phyloP scores from a whole-genome alignment of 2,888 invertebrate genomes.

The Lydus trimaculatus region DNA sequence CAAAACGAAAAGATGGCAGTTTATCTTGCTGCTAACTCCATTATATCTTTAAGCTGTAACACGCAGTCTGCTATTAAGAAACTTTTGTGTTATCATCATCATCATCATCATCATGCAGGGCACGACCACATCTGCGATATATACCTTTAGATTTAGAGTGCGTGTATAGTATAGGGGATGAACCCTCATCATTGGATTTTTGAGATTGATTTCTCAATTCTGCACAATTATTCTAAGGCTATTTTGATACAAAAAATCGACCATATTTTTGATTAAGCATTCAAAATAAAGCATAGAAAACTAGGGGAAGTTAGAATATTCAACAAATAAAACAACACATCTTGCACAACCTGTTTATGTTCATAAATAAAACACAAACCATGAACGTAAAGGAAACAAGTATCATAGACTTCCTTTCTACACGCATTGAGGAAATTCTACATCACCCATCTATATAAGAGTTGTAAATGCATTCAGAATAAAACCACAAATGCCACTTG shows the following conservation, averaged over 20 bases:
- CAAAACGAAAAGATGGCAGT: not conserved
- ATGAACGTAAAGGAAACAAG: conserved; percentile 40
- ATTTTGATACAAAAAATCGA: conserved; percentile 20
- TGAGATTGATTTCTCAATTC: conserved; percentile 40
- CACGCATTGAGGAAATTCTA: no score
- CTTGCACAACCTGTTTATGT: conserved; percentile 5
- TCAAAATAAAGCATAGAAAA: not conserved
- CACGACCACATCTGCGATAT: conserved; percentile 41
- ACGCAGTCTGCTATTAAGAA: conserved; percentile 37
- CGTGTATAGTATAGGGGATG: conserved; percentile 20
- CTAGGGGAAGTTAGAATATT: no score
- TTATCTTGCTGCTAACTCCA: conserved; percentile 17
- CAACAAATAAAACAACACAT: no score
- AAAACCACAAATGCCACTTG: not conserved
- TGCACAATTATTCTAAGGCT: conserved; percentile 27
- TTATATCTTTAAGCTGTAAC: conserved; percentile 18
- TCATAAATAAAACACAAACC: conserved; percentile 47
- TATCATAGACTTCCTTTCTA: no score
- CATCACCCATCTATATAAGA: not conserved
- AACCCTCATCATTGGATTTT: conserved; percentile 22
- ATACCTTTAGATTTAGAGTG: conserved; percentile 26
- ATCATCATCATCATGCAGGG: conserved; percentile 46
- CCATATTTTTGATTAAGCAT: conserved; percentile 21
- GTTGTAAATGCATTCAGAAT: conserved; percentile 21
- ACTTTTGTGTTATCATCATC: conserved; percentile 46